Conservation (phyloP, 2,113 vertebrate species). For the Atractosteus spatula region DNA sequence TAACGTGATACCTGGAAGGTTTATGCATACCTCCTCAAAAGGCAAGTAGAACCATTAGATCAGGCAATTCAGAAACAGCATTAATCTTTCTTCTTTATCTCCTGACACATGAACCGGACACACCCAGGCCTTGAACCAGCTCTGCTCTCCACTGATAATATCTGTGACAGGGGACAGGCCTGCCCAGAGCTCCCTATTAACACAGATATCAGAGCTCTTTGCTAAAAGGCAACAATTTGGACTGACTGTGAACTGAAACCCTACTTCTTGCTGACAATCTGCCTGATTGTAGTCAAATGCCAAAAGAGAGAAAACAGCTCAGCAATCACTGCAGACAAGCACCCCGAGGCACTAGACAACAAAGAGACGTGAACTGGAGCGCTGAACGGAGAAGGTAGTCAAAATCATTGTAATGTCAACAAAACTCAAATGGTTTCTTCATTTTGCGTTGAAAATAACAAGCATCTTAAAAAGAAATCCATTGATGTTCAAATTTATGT, state of each 20-base stretch:
- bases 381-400: slow-evolving; percentile 36
- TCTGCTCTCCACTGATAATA: slow-evolving; percentile 39
- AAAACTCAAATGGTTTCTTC: slow-evolving; percentile 15
- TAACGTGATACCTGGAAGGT: slow-evolving; percentile 41
- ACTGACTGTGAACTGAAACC: slow-evolving; percentile 56
- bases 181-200: slow-evolving; percentile 30
- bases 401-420: slow-evolving; percentile 40
- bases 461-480: slow-evolving; percentile 20
- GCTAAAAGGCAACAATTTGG: slow-evolving; percentile 55
- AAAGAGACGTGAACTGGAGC: slow-evolving; percentile 44
- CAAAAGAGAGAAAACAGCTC: slow-evolving; percentile 48
- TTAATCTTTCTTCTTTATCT: slow-evolving; percentile 66
- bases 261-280: slow-evolving; percentile 54
- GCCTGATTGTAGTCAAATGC: slow-evolving; percentile 62
- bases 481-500: slow-evolving; percentile 43
- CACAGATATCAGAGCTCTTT: slow-evolving; percentile 32
- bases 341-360: slow-evolving; percentile 59
- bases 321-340: slow-evolving; percentile 55
- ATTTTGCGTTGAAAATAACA: slow-evolving; percentile 19
- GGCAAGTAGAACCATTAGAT: slow-evolving; percentile 37
- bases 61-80: slow-evolving; percentile 50
- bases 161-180: slow-evolving; percentile 39
- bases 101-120: slow-evolving; percentile 53
- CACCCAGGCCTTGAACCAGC: slow-evolving; percentile 46
- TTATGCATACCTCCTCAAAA: slow-evolving; percentile 35